Percentiles rank a stretch among this genome's conserved stretches.
These are phyloP conservation scores for Paratilapia polleni DNA, from an alignment of 2,113 vertebrate species.

Conservation along the genomic window DNA sequence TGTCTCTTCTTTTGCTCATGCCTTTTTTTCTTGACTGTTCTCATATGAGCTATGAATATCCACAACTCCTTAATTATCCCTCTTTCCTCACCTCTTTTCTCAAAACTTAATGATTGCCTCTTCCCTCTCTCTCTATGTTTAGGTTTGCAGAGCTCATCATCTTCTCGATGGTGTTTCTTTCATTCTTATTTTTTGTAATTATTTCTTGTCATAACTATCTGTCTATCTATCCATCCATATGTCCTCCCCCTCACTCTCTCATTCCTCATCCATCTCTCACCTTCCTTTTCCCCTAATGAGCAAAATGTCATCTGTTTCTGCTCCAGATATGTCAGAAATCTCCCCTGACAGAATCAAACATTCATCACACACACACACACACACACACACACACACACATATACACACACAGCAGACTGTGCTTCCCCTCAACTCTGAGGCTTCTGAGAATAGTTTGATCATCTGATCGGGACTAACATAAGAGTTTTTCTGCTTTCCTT, in stretches of 20 bases:
- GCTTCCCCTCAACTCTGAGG: slow-evolving; percentile 15
- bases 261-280: slow-evolving; percentile 47
- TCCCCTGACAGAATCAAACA: slow-evolving; percentile 68
- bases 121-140: background rate
- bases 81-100: background rate
- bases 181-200: slow-evolving; percentile 25
- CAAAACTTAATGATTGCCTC: slow-evolving; percentile 1
- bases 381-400: slow-evolving; percentile 13
- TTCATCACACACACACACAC: slow-evolving; percentile 53
- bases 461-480: slow-evolving; percentile 28
- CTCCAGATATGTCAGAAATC: slow-evolving; percentile 74
- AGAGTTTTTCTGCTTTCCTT: background rate
- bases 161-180: background rate
- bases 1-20: background rate
- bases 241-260: slow-evolving; percentile 24
- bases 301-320: slow-evolving; percentile 53
- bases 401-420: slow-evolving; percentile 17
- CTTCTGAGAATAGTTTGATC: slow-evolving; percentile 47
- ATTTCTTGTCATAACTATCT: slow-evolving; percentile 26
- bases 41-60: background rate
- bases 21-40: background rate
- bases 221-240: background rate
- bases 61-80: background rate
- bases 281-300: slow-evolving; percentile 66
- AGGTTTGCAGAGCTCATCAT: background rate